Base-by-base conservation (phyloP, 1,140 invertebrate genomes). In the Seison nebaliae region DNA sequence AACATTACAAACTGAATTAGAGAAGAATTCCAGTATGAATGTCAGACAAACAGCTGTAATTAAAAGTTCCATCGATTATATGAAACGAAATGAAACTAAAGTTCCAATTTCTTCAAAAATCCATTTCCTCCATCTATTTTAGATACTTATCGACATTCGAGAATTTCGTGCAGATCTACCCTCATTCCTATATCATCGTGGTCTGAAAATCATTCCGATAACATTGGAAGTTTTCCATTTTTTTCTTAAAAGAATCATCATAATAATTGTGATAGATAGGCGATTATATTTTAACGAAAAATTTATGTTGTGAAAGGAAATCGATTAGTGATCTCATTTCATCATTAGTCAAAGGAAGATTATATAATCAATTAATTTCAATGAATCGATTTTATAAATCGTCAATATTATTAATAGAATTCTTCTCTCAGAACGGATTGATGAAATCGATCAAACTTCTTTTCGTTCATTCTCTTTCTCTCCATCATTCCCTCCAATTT, bases 91-190 rank as follows among this genome's bases (percentile, higher is more conserved):
- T 31, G 11, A 24, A 43, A 16, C 11, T 12, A 12, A 38, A 31
- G 36, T 26, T 14, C 8, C 9, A 19, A 35, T 2, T 11, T 15
- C 14, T n/a, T n/a, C 11, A 29, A 15, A n/a, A 14, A 29, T n/a
- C 11, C 15, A 20, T 11, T 45, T 18, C 38, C 20, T 7, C 19
- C 12, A 19, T 15, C 18, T 12, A 22, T 43, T 46, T 1, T 53
- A 71, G 50, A 61, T 94, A 9, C 76, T 94, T 47, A 81, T 98
- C 15, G 91, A 98, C 57, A 84, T 93, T 72, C 66, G 91, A 50
- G 91, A 98, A 60, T 98, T 98, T 54, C 67, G 84, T 31, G 86
- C 80, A 44, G 84, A 94, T 55, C 60, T 98, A 12, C 91, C 91
- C 0, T 73, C 79, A 5, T 60, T 94, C 22, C 69, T 98, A 32